phyloP scores from a whole-genome alignment of 2,797 vertebrate species.

The Tachyglossus aculeatus region DNA sequence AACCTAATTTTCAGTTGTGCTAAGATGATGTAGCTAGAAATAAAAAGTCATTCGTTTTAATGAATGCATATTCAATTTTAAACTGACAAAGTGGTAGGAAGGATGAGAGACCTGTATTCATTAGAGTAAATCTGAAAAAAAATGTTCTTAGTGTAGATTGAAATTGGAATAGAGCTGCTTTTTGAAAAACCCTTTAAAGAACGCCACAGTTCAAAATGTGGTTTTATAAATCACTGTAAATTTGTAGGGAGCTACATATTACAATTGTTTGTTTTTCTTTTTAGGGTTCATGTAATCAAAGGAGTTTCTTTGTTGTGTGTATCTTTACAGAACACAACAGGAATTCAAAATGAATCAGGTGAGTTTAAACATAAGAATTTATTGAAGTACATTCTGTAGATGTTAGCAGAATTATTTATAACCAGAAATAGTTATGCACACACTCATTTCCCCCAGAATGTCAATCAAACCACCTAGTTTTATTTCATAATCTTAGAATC shows the following conservation, averaged over 20 bases:
- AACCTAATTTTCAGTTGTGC: constrained; percentile 20
- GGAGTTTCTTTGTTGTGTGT: constrained; percentile 76
- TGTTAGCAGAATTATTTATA: constrained; percentile 60
- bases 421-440: constrained; percentile 29
- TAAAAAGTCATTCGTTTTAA: constrained; percentile 3
- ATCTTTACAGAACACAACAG: constrained; percentile 74
- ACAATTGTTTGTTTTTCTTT: constrained; percentile 78
- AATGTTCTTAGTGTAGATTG: background rate
- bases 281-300: constrained; percentile 78
- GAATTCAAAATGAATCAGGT: constrained; percentile 83
- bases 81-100: background rate
- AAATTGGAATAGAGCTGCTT: background rate
- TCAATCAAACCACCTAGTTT: background rate
- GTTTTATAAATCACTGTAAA: constrained; percentile 54
- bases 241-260: constrained; percentile 58
- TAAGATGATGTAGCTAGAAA: constrained; percentile 25
- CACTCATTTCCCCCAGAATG: constrained; percentile 21
- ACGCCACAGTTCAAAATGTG: constrained; percentile 29
- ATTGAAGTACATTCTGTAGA: constrained; percentile 56
- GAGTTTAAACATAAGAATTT: constrained; percentile 72
- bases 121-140: constrained; percentile 1
- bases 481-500: constrained; percentile 27
- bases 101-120: background rate
- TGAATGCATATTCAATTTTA: constrained; percentile 20
- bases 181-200: constrained; percentile 39